Percentiles rank a stretch among this genome's conserved stretches.
phyloP scores from a whole-genome alignment of 2,888 invertebrate genomes.

The Rhimphoctona megacephalus region DNA sequence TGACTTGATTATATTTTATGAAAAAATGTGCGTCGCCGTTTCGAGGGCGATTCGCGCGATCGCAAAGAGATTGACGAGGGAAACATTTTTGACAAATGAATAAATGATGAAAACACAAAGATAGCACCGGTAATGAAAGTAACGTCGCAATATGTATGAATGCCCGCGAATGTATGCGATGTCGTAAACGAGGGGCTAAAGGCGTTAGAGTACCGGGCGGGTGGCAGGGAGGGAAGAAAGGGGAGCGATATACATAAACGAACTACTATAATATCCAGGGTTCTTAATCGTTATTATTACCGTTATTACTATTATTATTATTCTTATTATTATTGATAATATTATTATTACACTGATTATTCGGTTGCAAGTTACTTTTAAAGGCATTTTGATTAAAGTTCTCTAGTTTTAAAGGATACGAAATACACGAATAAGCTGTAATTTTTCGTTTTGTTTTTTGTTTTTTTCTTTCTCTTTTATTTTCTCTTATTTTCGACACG shows the following conservation, averaged over 20 bases:
- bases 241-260: slow-evolving; percentile 72
- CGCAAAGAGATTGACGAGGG: slow-evolving; percentile 6
- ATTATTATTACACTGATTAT: slow-evolving; percentile 74
- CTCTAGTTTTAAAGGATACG: slow-evolving; percentile 67
- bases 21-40: not conserved
- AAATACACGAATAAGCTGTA: slow-evolving; percentile 80
- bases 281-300: slow-evolving; percentile 68
- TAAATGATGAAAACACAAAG: slow-evolving; percentile 43
- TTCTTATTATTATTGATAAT: slow-evolving; percentile 59
- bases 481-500: slow-evolving; percentile 72
- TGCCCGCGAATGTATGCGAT: slow-evolving; percentile 75
- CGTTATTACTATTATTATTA: slow-evolving; percentile 51
- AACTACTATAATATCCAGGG: slow-evolving; percentile 80
- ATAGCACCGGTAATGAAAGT: slow-evolving; percentile 64
- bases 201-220: slow-evolving; percentile 17
- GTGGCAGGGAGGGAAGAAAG: slow-evolving; percentile 72
- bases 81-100: slow-evolving; percentile 29
- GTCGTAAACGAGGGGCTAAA: slow-evolving; percentile 59
- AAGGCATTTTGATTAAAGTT: slow-evolving; percentile 80
- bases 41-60: not conserved
- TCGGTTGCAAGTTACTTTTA: slow-evolving; percentile 81
- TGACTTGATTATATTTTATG: slow-evolving; percentile 67
- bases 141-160: slow-evolving; percentile 74
- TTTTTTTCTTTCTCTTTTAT: slow-evolving; percentile 38
- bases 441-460: slow-evolving; percentile 63